Evolutionary conservation across 2,888 invertebrate genomes (phyloP).

Genomic region (Lithophane ornitopus): DNA sequence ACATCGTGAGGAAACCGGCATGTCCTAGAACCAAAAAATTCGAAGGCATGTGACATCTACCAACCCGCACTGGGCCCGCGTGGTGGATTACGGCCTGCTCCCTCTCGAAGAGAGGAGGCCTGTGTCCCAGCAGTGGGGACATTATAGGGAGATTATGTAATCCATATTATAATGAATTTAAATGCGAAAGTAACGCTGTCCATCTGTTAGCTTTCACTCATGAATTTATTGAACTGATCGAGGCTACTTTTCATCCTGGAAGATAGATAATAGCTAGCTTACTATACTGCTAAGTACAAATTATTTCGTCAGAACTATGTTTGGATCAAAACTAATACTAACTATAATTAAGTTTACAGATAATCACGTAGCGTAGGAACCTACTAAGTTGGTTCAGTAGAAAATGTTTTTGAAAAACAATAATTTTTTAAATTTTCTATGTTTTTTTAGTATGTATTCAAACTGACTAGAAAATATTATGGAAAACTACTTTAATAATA

Average conservation of each 20-base stretch:
- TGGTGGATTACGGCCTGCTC: no score
- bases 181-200: not conserved
- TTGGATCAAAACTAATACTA: not conserved
- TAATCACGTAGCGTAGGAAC: not conserved
- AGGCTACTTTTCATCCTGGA: not conserved
- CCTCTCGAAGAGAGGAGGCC: no score
- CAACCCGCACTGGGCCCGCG: no score
- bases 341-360: not conserved
- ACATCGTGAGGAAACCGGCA: no score
- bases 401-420: not conserved
- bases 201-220: not conserved
- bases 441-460: not conserved
- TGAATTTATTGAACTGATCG: not conserved
- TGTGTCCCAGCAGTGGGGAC: no score
- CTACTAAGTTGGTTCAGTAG: no score
- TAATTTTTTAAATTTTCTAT: not conserved
- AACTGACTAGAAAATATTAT: not conserved
- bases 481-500: no score
- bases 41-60: no score
- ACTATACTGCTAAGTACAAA: not conserved
- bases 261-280: not conserved
- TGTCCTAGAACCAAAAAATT: no score
- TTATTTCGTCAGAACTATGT: not conserved
- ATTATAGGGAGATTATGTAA: no score
- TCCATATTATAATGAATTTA: no score